Conservation (phyloP, 2,888 invertebrate species). For the Acanthosoma haemorrhoidale region DNA sequence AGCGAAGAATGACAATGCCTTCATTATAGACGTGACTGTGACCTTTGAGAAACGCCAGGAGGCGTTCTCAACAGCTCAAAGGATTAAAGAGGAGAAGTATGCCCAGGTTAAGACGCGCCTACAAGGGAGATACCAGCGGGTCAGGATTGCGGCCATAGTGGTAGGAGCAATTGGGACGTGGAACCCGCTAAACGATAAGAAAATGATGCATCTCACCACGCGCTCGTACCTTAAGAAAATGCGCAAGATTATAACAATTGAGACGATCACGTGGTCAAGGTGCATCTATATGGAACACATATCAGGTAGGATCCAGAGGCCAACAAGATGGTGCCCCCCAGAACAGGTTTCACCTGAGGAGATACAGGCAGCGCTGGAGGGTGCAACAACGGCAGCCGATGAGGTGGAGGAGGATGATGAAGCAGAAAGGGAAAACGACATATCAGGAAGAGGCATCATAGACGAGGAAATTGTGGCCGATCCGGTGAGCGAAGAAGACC, state of each 20-base stretch:
- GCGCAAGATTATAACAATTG: not conserved
- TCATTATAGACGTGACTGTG: too few species aligned
- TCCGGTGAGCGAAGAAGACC: too few species aligned
- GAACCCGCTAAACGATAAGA: not conserved
- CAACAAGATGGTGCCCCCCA: not conserved
- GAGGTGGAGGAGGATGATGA: too few species aligned
- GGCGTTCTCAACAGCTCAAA: too few species aligned
- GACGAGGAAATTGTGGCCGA: too few species aligned
- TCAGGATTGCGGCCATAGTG: not conserved
- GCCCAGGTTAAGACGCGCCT: not conserved
- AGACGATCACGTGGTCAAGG: constrained; percentile 22
- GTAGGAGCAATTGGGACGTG: not conserved
- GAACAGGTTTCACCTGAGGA: too few species aligned
- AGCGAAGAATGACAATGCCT: too few species aligned
- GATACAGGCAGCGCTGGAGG: too few species aligned
- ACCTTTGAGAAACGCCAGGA: too few species aligned
- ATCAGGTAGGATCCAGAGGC: not conserved
- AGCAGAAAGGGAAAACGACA: too few species aligned
- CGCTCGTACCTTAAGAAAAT: not conserved
- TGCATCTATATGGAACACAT: constrained; percentile 26
- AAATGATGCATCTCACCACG: not conserved
- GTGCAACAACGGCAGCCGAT: too few species aligned
- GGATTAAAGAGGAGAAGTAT: not conserved
- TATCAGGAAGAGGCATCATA: too few species aligned
- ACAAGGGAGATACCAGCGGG: not conserved